Percentiles rank a stretch among this genome's conserved stretches.
Conservation (phyloP, 2,888 invertebrate genomes). For the Parthenolecanium corni region DNA sequence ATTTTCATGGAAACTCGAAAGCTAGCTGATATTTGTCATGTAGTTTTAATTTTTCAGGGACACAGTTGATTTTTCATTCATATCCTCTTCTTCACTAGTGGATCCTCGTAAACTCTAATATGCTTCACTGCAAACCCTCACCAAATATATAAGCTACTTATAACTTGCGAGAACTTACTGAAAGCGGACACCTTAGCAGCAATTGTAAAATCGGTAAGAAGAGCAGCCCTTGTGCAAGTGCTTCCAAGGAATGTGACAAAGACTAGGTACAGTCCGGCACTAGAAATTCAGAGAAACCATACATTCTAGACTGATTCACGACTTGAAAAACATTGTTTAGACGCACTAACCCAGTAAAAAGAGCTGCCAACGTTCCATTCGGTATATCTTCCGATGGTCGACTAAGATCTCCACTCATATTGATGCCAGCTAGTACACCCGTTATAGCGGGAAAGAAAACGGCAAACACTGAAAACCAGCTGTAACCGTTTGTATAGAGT, state of each 20-base stretch:
- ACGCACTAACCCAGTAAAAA: conserved; percentile 66
- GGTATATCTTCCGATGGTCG: conserved; percentile 88
- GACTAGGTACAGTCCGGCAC: conserved; percentile 75
- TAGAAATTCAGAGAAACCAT: conserved; percentile 39
- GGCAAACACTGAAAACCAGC: conserved; percentile 75
- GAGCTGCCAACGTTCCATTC: conserved; percentile 83
- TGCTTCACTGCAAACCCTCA: no score
- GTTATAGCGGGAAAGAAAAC: conserved; percentile 97
- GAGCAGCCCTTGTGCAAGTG: conserved; percentile 60
- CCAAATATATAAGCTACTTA: not conserved
- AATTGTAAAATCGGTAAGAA: conserved; percentile 76
- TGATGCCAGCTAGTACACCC: conserved; percentile 92
- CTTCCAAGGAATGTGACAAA: conserved; percentile 83
- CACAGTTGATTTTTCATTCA: no score
- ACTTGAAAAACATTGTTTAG: not conserved
- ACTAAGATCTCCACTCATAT: conserved; percentile 97
- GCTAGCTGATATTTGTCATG: no score
- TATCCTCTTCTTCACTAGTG: no score
- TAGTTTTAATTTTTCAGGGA: no score
- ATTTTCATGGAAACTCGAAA: no score
- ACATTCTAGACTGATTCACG: not conserved
- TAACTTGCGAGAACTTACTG: conserved; percentile 38
- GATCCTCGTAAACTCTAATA: no score
- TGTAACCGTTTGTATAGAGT: conserved; percentile 63
- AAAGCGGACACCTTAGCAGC: conserved; percentile 80